Evolutionary conservation across 2,113 vertebrate species (phyloP).

Genomic region (Leptobrachium leishanense): DNA sequence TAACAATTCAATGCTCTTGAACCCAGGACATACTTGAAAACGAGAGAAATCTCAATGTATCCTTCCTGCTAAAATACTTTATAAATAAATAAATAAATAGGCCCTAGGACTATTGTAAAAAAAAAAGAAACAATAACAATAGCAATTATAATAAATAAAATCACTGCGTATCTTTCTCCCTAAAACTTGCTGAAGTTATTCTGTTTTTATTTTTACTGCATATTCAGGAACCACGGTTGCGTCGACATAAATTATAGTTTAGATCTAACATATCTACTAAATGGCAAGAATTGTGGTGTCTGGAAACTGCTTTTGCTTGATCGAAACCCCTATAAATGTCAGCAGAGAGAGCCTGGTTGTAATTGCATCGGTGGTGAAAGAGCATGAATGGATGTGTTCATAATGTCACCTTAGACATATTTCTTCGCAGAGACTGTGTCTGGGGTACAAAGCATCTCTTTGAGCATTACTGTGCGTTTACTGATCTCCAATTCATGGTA

Average conservation of each 20-base stretch:
- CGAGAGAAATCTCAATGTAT: too few species aligned
- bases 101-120: too few species aligned
- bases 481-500: neutral
- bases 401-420: constrained; percentile 1
- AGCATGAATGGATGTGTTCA: neutral
- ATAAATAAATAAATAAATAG: too few species aligned
- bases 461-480: neutral
- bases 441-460: neutral
- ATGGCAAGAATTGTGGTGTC: neutral
- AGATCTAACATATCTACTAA: neutral
- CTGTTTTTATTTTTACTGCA: neutral
- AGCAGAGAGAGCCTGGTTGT: neutral
- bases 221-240: neutral
- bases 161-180: too few species aligned
- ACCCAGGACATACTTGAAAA: too few species aligned
- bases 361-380: neutral
- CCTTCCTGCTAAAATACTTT: too few species aligned
- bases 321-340: neutral
- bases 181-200: neutral
- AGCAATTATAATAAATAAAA: too few species aligned
- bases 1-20: too few species aligned
- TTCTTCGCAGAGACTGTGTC: neutral
- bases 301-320: neutral
- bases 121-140: too few species aligned
- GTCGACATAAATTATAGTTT: neutral